Evolutionary conservation across 92 coral and sea anemone species (phyloP), one percentile per base, ranked within the genome.

Genomic region (Paramuricea clavata): DNA sequence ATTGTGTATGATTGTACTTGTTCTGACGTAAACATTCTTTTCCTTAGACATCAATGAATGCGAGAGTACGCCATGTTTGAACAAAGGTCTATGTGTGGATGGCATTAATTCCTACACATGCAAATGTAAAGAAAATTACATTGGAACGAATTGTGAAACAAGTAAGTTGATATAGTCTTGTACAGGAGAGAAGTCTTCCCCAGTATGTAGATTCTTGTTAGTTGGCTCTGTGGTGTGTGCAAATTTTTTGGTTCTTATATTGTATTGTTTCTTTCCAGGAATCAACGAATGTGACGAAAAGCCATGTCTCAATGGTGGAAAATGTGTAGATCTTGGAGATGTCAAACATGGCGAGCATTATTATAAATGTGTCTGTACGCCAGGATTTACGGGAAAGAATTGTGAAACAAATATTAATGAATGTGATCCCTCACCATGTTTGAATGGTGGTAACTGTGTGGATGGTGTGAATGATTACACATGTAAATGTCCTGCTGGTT

Each of bases 81-180:
- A 91, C 30, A 82, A 81, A n/a, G 93, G 86, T 31, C 82, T 59
- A 2, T 91, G 93, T 43, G 21, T 19, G 26, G 67, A 81, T 17
- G 56, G 75, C 11, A 72, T 60, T 12, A 69, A 74, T 39, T 76
- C 62, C 3, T 90, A 83, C 85, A 86, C 13, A 32, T 90, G 93
- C 54, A 49, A 81, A 21, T 90, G 79, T 34, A 44, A 25, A 35
- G 21, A 17, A 85, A 86, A 80, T 34, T 79, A 22, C 3, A 47
- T 72, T 44, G 89, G 79, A 73, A 8, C 0, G 6, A 41, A 73
- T 31, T 56, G 64, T 56, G 64, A 56, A 56, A 56, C 64, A 56
- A 25, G 64, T 56, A 17, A 25, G 64, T 21, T n/a, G n/a, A 56
- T 17, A 56, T 4, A 56, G 0, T 4, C 0, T 4, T 56, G 16